Conservation (phyloP, 1,140 invertebrate species). For the Lycorma delicatula region DNA sequence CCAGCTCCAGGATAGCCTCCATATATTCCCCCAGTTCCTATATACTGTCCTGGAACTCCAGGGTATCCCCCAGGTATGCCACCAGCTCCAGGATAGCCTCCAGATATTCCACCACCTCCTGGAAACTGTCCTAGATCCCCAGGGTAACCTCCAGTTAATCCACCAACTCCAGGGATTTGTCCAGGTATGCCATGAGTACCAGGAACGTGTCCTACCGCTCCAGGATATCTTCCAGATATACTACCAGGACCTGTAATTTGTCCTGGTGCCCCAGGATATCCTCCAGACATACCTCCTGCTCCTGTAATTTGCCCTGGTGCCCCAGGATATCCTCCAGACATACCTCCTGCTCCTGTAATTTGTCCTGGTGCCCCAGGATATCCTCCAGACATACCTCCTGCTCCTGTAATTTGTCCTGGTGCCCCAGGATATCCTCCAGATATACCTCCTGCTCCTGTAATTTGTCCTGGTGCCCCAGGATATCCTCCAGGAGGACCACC, state of each 20-base stretch:
- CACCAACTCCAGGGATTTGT: not conserved
- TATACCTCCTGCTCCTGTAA: constrained; percentile 17
- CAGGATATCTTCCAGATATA: not conserved
- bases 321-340: constrained; percentile 14
- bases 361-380: constrained; percentile 19
- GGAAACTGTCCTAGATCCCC: constrained; percentile 1
- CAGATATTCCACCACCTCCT: constrained; percentile 16
- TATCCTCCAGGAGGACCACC: constrained; percentile 14
- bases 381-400: constrained; percentile 15
- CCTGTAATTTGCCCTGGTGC: constrained; percentile 11
- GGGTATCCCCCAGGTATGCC: not conserved
- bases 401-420: constrained; percentile 11
- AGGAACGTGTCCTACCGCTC: not conserved
- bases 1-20: constrained; percentile 9
- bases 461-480: constrained; percentile 10
- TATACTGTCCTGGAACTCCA: constrained; percentile 17
- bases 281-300: constrained; percentile 3
- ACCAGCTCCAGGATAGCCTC: constrained; percentile 15
- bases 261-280: not conserved
- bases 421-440: constrained; percentile 20
- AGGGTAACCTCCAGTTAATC: not conserved
- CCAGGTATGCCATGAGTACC: not conserved
- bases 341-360: constrained; percentile 6
- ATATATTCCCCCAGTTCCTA: not conserved
- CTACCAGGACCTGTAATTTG: not conserved